Base-by-base conservation (phyloP, 2,888 invertebrate species). In the Thymelicus sylvestris region DNA sequence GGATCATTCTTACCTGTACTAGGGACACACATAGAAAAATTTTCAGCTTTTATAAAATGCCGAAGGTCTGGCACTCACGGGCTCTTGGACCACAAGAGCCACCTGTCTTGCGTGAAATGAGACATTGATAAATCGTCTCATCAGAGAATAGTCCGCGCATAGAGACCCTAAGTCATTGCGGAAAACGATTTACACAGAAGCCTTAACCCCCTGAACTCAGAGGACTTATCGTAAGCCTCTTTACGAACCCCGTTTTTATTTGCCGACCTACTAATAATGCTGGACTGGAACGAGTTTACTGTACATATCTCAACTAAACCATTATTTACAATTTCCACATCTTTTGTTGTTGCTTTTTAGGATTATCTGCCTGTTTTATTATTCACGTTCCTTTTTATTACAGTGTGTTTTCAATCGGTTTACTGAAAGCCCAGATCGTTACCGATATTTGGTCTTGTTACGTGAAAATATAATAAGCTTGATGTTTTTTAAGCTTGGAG, bases 111-210 rank as follows among this genome's bases (percentile, higher is more conserved):
- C 65, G 24, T 60, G 19, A 70, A 70, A 70, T 65, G 59, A 60
- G 65, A 38, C 70, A 65, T 70, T 70, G 70, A 70, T 65, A 65
- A 70, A 71, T 71, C 52, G 61, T 71, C 65, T 66, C 52, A 71
- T 71, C 71, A 71, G 62, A 44, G 55, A 50, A 70, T 52, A 41
- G 44, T 48, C 60, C 50, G 52, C 41, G 38, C 61, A 66, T 66
- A 66, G 62, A 61, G 71, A 55, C 61, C 61, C 66, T 55, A 47
- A 71, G 66, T 66, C 71, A 66, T 62, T 66, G 52, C 64, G 71
- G 50, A 66, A 70, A 71, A 71, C 71, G 71, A 71, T 71, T 71
- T 66, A 66, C 71, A 71, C 71, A 66, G 66, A 66, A 52, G 61
- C 60, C 61, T 62, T 71, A 10, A 44, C 60, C 61, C 65, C 70